Evolutionary conservation across 92 coral and sea anemone genomes (phyloP), one percentile per base, ranked within the genome.

Genomic region (Desmophyllum pertusum): DNA sequence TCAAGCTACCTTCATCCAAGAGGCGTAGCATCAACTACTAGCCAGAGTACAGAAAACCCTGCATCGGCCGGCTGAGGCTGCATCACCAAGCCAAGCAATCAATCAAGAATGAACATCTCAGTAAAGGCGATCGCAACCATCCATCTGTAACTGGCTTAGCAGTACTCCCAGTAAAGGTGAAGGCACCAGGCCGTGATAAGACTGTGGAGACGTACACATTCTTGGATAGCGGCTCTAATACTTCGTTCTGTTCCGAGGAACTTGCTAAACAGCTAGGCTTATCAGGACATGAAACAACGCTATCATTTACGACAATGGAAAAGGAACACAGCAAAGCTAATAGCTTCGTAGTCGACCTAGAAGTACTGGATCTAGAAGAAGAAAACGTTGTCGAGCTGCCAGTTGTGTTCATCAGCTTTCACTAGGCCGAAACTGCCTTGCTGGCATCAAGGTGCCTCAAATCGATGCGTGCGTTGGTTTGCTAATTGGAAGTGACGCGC

Each of bases 1-100:
- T 86, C 91, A 1, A 92, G 88, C 5, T 88, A 46, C 61, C 81
- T 92, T 0, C 92, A 92, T 48, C 95, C 84, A 40, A 85, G 82
- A 69, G 46, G 31, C 23, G n/a, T 50, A 14, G 10, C n/a, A 0
- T 11, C 74, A 68, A 45, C 35, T 38, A 51, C 42, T 4, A 21
- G 41, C 6, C 9, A 0, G 29, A 10, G 13, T 0, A 1, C 43
- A 79, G 8, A 50, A 15, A 14, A 50, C 36, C 11, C 4, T 19
- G 14, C 37, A 29, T 2, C 17, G 13, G 6, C 21, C 4, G 50
- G 50, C 30, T 55, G 45, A 48, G 33, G 14, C 62, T 65, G 80
- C 40, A 48, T 21, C 39, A 1, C 14, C 52, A 62, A 31, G 17
- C 62, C 1, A 14, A 51, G 57, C 3, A 4, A 4, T 13, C 3